Conservation (phyloP, 2,888 invertebrate species). For the Aromia moschata region DNA sequence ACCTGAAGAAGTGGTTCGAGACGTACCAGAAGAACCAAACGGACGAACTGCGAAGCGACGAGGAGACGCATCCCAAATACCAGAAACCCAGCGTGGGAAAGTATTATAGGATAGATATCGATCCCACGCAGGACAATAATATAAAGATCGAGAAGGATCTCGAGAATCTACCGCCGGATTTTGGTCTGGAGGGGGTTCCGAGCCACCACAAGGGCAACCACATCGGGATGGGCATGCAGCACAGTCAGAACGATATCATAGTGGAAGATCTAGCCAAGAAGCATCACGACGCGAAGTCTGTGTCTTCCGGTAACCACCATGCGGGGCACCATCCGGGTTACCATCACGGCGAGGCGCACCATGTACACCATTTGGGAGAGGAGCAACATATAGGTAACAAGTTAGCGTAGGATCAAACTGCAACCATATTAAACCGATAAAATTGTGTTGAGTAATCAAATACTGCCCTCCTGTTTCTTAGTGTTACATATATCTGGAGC, state of each 20-base stretch:
- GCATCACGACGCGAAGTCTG: constrained; percentile 41
- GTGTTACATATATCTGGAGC: no score
- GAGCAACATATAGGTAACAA: constrained; percentile 54
- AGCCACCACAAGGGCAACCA: constrained; percentile 46
- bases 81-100: constrained; percentile 4
- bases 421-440: no score
- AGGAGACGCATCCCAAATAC: constrained; percentile 9
- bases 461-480: no score
- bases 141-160: constrained; percentile 32
- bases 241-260: constrained; percentile 19
- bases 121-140: constrained; percentile 36
- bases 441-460: no score
- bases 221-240: constrained; percentile 53
- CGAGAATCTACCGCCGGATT: constrained; percentile 43
- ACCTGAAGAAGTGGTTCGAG: constrained; percentile 46
- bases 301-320: constrained; percentile 36
- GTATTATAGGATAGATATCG: constrained; percentile 12
- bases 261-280: constrained; percentile 31
- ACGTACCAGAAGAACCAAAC: constrained; percentile 37
- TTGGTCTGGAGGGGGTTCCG: constrained; percentile 55
- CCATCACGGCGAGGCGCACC: constrained; percentile 25
- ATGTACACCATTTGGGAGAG: constrained; percentile 49
- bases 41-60: constrained; percentile 25
- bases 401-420: no score
- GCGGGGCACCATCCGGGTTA: constrained; percentile 37